Evolutionary conservation across 2,113 vertebrate genomes (phyloP).

Genomic region (Callionymus lyra): DNA sequence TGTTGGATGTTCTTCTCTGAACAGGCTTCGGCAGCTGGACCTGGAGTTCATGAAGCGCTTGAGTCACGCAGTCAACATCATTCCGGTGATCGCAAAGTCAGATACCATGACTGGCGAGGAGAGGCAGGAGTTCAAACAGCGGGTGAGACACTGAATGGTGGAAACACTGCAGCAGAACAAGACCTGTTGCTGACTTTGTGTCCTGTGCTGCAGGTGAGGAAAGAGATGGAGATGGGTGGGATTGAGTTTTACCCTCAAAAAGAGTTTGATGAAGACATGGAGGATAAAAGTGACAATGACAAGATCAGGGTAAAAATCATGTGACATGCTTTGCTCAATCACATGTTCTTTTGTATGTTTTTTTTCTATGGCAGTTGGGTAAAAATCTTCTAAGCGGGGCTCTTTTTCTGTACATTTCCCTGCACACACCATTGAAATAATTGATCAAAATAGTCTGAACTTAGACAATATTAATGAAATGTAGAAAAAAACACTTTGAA

Average conservation of each 20-base stretch:
- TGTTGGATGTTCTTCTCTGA: background rate
- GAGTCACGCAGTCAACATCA: slow-evolving; percentile 93
- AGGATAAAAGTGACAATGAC: slow-evolving; percentile 95
- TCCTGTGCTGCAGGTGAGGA: slow-evolving; percentile 74
- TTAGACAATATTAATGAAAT: no score
- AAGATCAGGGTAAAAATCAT: slow-evolving; percentile 95
- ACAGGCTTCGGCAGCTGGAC: slow-evolving; percentile 85
- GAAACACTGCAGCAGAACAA: background rate
- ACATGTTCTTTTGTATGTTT: no score
- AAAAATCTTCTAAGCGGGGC: no score
- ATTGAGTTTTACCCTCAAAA: slow-evolving; percentile 97
- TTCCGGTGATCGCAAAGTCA: slow-evolving; percentile 90
- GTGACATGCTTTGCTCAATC: slow-evolving; percentile 17
- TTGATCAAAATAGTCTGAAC: no score
- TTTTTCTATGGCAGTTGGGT: no score
- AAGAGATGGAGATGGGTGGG: slow-evolving; percentile 85
- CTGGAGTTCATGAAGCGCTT: slow-evolving; percentile 94
- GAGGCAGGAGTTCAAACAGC: slow-evolving; percentile 90
- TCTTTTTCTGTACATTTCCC: no score
- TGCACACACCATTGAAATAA: background rate
- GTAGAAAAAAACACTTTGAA: no score
- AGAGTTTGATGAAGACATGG: slow-evolving; percentile 94
- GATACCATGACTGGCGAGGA: slow-evolving; percentile 95
- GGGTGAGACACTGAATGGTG: slow-evolving; percentile 64
- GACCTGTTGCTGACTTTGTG: no score